phyloP scores from a whole-genome alignment of 2,113 vertebrate genomes.

The Cyanistes caeruleus region DNA sequence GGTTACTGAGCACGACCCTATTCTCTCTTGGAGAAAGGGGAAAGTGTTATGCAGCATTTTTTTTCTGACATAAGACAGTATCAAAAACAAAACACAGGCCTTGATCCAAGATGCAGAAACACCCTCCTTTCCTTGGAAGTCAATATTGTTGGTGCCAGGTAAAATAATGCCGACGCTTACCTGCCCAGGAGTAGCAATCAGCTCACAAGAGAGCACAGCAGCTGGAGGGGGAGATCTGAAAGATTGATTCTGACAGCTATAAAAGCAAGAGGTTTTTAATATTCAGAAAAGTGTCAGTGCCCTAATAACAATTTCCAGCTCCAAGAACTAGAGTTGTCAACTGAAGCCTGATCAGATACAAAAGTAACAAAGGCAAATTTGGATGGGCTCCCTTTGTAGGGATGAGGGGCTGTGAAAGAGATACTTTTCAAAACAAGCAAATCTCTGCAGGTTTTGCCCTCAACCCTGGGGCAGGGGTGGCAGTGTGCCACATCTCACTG shows the following conservation, averaged over 20 bases:
- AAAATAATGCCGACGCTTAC: neutral
- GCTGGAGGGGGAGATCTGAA: neutral
- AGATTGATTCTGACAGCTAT: slow-evolving; percentile 16
- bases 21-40: neutral
- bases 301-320: slow-evolving; percentile 11
- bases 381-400: neutral
- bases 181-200: neutral
- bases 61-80: neutral
- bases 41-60: neutral
- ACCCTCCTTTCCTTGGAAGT: neutral
- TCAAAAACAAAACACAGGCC: neutral
- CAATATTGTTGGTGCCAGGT: neutral
- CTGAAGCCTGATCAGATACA: neutral
- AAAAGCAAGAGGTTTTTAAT: slow-evolving; percentile 20
- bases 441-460: neutral
- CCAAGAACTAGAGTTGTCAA: neutral
- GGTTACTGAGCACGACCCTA: neutral
- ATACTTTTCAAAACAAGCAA: neutral
- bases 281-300: slow-evolving; percentile 4
- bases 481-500: neutral
- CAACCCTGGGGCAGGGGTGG: accelerated
- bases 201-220: neutral
- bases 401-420: neutral
- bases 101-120: neutral
- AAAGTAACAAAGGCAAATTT: neutral